A percentile compares a stretch with the other conserved stretches of the same genome.
These are phyloP conservation scores for Tinamus guttatus DNA, from an alignment of 2,113 vertebrate species.

Conservation along the genomic window DNA sequence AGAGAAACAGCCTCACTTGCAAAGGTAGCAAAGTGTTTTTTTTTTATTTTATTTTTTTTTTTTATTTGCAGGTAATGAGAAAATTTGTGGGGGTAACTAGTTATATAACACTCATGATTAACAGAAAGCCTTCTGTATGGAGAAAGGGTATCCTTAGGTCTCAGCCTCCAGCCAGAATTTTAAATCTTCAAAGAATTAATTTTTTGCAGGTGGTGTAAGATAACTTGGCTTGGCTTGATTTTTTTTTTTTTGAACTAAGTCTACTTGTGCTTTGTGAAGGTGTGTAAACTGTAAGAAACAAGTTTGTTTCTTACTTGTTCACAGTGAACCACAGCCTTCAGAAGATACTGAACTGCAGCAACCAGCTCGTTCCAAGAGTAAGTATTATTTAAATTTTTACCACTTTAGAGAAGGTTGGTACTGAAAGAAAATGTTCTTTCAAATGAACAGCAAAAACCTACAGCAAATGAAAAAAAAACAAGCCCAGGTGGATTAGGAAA, in stretches of 20 bases:
- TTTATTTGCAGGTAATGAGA: not conserved
- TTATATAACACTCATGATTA: not conserved
- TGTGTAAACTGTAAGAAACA: not conserved
- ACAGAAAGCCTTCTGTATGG: not conserved
- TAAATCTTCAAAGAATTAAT: not conserved
- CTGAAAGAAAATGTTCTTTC: not conserved
- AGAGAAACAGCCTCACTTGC: not conserved
- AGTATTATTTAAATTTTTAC: not conserved
- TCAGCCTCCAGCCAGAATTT: not conserved
- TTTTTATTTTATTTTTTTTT: too few species aligned
- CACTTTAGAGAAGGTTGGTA: not conserved
- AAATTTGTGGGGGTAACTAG: not conserved
- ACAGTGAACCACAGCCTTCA: conserved; percentile 50
- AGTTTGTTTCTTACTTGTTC: conserved; percentile 1
- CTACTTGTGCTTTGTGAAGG: not conserved
- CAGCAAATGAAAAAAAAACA: not conserved
- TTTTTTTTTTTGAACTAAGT: not conserved
- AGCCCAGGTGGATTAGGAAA: not conserved
- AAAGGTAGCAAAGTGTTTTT: conserved; percentile 22
- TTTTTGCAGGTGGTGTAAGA: not conserved
- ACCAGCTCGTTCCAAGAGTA: conserved; percentile 51
- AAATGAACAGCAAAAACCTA: not conserved
- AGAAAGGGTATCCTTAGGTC: not conserved
- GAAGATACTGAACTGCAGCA: conserved; percentile 42
- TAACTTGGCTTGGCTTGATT: not conserved